Evolutionary conservation across 53 echinoderm and acorn worm species (phyloP).

Genomic region (Holothuria leucospilota): DNA sequence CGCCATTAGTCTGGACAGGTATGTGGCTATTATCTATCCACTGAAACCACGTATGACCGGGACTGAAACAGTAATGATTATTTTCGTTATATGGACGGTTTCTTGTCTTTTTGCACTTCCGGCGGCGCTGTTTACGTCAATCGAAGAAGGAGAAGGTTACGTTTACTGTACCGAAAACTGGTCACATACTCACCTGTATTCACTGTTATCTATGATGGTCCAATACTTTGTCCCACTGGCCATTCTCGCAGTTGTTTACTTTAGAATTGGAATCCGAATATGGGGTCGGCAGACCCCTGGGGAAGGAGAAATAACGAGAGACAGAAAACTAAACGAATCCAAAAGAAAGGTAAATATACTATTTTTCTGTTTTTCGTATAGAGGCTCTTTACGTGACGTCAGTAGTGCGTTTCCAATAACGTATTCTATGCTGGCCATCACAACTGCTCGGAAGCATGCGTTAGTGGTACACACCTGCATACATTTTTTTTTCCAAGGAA

Average conservation of each 20-base stretch:
- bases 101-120: slow-evolving; percentile 83
- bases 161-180: slow-evolving; percentile 81
- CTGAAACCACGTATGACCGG: slow-evolving; percentile 87
- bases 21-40: slow-evolving; percentile 92
- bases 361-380: too few species aligned
- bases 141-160: slow-evolving; percentile 52
- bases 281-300: slow-evolving; percentile 93
- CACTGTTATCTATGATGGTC: slow-evolving; percentile 70
- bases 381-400: too few species aligned
- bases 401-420: too few species aligned
- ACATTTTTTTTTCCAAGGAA: too few species aligned
- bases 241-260: slow-evolving; percentile 74
- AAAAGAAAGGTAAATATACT: slow-evolving; percentile 79
- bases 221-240: slow-evolving; percentile 85
- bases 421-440: too few species aligned
- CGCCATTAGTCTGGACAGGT: slow-evolving; percentile 91
- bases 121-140: slow-evolving; percentile 72
- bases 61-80: slow-evolving; percentile 74
- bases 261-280: slow-evolving; percentile 78
- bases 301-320: slow-evolving; percentile 82
- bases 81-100: slow-evolving; percentile 78
- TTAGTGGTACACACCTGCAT: too few species aligned
- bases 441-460: too few species aligned
- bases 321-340: slow-evolving; percentile 86
- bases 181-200: slow-evolving; percentile 68